phyloP scores from a whole-genome alignment of 2,113 vertebrate genomes.

The Prinia subflava region DNA sequence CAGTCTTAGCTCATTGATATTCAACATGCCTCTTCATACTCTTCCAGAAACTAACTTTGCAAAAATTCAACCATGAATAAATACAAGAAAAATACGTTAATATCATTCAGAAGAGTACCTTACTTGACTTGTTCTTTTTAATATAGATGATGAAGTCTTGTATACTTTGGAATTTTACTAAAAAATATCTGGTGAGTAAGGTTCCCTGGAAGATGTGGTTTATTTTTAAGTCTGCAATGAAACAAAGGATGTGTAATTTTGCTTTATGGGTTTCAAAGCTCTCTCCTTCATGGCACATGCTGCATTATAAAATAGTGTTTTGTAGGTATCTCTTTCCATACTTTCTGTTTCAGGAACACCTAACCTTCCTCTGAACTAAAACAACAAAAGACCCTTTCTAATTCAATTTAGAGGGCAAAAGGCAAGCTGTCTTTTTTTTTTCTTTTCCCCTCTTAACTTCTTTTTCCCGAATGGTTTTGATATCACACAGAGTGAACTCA shows the following conservation, averaged over 20 bases:
- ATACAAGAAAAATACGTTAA: not conserved
- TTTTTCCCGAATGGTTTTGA: not conserved
- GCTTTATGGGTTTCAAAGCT: not conserved
- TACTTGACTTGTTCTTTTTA: not conserved
- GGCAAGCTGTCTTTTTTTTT: not conserved
- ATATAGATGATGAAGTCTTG: not conserved
- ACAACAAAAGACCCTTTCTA: not conserved
- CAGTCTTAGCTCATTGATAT: not conserved
- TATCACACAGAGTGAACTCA: not conserved
- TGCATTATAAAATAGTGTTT: not conserved
- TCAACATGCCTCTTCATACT: not conserved
- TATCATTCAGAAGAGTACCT: not conserved
- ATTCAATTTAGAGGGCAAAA: not conserved
- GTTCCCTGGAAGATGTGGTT: not conserved
- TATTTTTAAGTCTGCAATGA: not conserved
- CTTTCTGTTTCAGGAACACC: not conserved
- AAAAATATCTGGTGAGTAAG: not conserved
- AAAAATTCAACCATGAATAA: not conserved
- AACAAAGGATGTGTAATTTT: not conserved
- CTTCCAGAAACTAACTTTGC: not conserved
- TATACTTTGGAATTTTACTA: not conserved
- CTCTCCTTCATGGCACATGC: not conserved
- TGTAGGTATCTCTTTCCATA: not conserved
- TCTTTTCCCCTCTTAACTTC: no score
- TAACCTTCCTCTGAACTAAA: not conserved